phyloP scores from a whole-genome alignment of 1,140 invertebrate species.

The Lepidurus packardi region DNA sequence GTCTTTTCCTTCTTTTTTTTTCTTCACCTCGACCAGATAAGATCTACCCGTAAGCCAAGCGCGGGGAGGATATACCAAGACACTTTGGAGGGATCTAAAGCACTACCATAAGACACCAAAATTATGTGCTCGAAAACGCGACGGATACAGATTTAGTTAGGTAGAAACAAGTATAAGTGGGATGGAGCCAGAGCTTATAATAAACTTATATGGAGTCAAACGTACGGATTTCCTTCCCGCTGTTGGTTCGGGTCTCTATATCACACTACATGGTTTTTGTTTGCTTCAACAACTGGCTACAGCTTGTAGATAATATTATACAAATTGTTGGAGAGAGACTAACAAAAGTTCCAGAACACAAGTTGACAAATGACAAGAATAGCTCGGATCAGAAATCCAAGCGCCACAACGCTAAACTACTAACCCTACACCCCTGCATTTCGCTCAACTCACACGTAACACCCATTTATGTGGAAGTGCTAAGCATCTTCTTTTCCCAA shows the following conservation, averaged over 20 bases:
- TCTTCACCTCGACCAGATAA: background rate
- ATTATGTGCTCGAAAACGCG: slow-evolving; percentile 1
- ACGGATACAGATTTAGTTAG: background rate
- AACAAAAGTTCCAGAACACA: background rate
- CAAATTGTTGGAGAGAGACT: background rate
- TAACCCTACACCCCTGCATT: background rate
- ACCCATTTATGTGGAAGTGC: too few relatives aligned
- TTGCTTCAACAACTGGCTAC: background rate
- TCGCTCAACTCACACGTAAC: background rate
- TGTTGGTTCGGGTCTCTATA: background rate
- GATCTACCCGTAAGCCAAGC: slow-evolving; percentile 20
- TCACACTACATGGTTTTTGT: background rate
- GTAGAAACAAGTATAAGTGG: background rate
- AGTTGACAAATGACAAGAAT: background rate
- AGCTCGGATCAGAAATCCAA: background rate
- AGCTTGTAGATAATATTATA: background rate
- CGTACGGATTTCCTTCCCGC: background rate
- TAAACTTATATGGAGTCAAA: background rate
- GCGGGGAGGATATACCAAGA: slow-evolving; percentile 2
- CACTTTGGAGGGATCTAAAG: slow-evolving; percentile 15
- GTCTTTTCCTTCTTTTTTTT: background rate
- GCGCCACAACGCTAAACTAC: background rate
- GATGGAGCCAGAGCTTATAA: background rate
- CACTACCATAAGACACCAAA: slow-evolving; percentile 15
- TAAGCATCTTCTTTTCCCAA: too few relatives aligned